phyloP scores from a whole-genome alignment of 2,113 vertebrate genomes.

The Vicugna pacos region DNA sequence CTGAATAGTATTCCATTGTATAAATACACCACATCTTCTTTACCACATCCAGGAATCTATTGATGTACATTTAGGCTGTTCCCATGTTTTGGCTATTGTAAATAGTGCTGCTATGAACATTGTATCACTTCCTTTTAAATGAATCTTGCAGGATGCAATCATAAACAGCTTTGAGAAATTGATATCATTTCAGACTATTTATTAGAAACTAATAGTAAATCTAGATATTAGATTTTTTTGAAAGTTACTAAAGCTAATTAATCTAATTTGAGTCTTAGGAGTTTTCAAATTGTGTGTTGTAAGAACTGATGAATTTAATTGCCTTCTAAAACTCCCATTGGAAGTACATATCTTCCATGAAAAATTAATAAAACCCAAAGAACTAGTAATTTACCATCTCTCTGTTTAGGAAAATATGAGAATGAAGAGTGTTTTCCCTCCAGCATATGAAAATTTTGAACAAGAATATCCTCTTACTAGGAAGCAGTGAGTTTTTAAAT shows the following conservation, averaged over 20 bases:
- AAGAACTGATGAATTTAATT: conserved; percentile 71
- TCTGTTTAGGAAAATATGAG: neutral
- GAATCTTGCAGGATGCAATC: conserved; percentile 66
- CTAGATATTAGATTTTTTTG: conserved; percentile 62
- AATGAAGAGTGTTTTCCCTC: neutral
- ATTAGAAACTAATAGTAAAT: conserved; percentile 69
- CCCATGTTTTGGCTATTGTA: too few species aligned
- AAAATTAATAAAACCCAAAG: conserved; percentile 68
- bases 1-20: too few species aligned
- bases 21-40: too few species aligned
- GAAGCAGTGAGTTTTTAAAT: conserved; percentile 7
- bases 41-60: too few species aligned
- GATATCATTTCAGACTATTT: conserved; percentile 39
- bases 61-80: too few species aligned
- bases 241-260: conserved; percentile 65
- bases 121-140: conserved; percentile 28
- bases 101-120: too few species aligned
- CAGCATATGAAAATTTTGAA: conserved; percentile 36
- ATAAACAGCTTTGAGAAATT: conserved; percentile 52
- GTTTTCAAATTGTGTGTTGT: conserved; percentile 55
- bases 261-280: conserved; percentile 49
- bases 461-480: neutral
- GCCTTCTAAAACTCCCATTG: conserved; percentile 58
- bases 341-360: conserved; percentile 5
- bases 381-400: conserved; percentile 14